phyloP scores from a whole-genome alignment of 2,797 vertebrate genomes.

The Peromyscus aztecus region DNA sequence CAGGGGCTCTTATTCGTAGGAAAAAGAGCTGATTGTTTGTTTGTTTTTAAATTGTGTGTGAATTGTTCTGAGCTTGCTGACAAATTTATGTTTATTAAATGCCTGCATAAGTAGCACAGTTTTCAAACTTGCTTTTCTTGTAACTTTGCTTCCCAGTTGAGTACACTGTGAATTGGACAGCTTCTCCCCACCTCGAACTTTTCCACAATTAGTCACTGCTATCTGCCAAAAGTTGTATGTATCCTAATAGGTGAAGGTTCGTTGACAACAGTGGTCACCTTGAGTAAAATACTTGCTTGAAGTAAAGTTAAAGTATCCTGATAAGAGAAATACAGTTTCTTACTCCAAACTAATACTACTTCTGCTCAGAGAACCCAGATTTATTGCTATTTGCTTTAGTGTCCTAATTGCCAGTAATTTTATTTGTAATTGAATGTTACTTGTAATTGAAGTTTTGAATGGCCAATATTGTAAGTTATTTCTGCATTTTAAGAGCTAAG shows the following conservation, averaged over 20 bases:
- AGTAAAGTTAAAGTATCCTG: background rate
- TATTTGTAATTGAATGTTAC: constrained; percentile 29
- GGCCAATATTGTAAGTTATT: background rate
- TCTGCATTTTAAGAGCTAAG: background rate
- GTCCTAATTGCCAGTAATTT: background rate
- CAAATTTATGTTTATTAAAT: background rate
- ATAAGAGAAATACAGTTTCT: background rate
- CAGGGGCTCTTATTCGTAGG: background rate
- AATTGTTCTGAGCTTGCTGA: background rate
- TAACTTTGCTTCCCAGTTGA: background rate
- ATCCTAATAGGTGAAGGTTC: constrained; percentile 18
- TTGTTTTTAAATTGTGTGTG: background rate
- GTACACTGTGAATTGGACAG: background rate
- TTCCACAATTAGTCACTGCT: background rate
- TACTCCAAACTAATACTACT: background rate
- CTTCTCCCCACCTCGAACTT: background rate
- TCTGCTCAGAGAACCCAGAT: background rate
- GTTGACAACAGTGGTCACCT: background rate
- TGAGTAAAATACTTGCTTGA: constrained; percentile 9
- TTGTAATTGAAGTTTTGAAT: background rate
- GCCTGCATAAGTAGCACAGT: background rate
- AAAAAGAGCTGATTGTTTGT: background rate
- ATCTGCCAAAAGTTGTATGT: background rate
- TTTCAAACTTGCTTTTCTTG: background rate
- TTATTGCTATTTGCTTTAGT: background rate